Evolutionary conservation across 1,140 invertebrate genomes (phyloP), one percentile per base, ranked within the genome.

Genomic region (Gonatopus flavifemur): DNA sequence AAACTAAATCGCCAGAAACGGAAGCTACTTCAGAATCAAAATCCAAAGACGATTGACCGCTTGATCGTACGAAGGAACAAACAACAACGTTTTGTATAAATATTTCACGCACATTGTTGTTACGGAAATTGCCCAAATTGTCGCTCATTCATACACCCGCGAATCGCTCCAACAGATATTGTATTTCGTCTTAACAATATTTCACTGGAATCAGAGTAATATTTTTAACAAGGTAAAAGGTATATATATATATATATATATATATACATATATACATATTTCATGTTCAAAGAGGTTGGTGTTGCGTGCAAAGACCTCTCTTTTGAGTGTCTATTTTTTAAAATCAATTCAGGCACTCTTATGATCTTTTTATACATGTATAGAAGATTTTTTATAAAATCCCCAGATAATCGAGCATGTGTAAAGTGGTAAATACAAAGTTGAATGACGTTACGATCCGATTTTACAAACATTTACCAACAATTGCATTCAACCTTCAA

Each of bases 1-100:
- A 66, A 18, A n/a, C 35, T 15, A 62, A 67, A 35, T 57, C 47
- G 8, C 58, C 59, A 57, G 40, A 52, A 48, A 41, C 39, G 13
- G 42, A 56, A 13, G 28, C 54, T 8, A 59, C 89, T 56, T 78
- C 53, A 38, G 56, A 65, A 46, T 38, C 31, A 16, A 77, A 77
- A 40, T 42, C 69, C 4, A 78, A 78, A 45, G 67, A 67, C 42
- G 72, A 77, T 67, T 78, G 74, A 78, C 72, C 68, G 37, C 51
- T 57, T 48, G 44, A 53, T 55, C 43, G 6, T 28, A 19, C 49
- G 50, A 45, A 31, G 40, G 40, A 65, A 40, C 25, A 53, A 40
- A 15, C 36, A n/a, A 58, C 64, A 54, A 56, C 64, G 50, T 59
- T 49, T 62, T 40, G 46, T 52, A 54, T 62, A 55, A 36, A 66